Base-by-base conservation (phyloP, 2,113 vertebrate species). In the Dicerorhinus sumatrensis region DNA sequence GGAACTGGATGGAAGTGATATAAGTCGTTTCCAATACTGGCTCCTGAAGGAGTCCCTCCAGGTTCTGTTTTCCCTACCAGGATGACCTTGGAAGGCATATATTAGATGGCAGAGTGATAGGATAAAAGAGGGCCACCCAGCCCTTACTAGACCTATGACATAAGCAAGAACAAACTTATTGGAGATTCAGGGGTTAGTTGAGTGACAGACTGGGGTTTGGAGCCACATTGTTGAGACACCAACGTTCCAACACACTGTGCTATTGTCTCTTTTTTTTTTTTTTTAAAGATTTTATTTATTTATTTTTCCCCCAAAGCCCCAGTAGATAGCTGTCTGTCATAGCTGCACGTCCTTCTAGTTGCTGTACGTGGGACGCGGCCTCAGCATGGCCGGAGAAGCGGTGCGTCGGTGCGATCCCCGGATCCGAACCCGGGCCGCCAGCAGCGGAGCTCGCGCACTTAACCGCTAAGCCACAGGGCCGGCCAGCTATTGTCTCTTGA, bases 131-230 rank as follows among this genome's bases (percentile, higher is more conserved):
- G 13, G 8, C 7, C 39, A 67, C 2, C 20, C 11, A 85, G 31
- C 1, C 20, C 31, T 51, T 46, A 76, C 65, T 20, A 88, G 83
- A 69, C 56, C 65, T 69, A 65, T 8, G 48, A 83, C 33, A 29
- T 27, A 20, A 93, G 67, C 33, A 86, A 70, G 42, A 62, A 69
- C 8, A 42, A 84, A n/a, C 13, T 92, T 60, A 54, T 0, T 46
- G 13, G 79, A 79, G 82, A 83, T 81, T 84, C 83, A 16, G 46
- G 56, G 12, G 3, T 86, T 27, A 92, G 23, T 1, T 91, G 39
- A 85, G 29, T 87, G 63, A 88, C 31, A 84, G 63, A 83, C 5
- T 96, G 79, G 56, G 58, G 60, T 92, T 95, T 76, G 46, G 58
- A 87, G 63, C 13, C 76, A 76, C 6, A 18, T 33, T 60, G 27